These are phyloP conservation scores for Electrona antarctica DNA, from an alignment of 2,113 vertebrate genomes.

Conservation along the genomic window DNA sequence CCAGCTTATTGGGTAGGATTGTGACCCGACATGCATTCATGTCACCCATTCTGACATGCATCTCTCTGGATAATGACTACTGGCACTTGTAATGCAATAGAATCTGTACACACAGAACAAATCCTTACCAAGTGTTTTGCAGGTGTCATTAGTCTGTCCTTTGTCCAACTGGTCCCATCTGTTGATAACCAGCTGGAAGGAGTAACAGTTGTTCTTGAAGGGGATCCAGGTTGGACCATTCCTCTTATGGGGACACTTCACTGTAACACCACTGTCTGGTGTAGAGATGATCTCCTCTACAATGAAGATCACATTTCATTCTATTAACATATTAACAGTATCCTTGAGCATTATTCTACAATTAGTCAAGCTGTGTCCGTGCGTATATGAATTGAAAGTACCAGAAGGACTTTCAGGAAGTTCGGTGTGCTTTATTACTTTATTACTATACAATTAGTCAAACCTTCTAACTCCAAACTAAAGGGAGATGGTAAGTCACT, in stretches of 20 bases:
- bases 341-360: neutral
- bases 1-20: no score
- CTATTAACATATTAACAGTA: neutral
- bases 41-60: no score
- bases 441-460: neutral
- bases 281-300: conserved; percentile 78
- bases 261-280: conserved; percentile 55
- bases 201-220: conserved; percentile 91
- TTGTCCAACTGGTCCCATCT: conserved; percentile 75
- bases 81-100: neutral
- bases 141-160: conserved; percentile 74
- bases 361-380: no score
- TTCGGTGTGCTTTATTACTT: no score
- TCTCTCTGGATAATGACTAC: no score
- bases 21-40: no score
- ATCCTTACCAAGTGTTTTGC: conserved; percentile 84
- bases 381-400: no score
- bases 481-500: neutral
- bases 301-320: conserved; percentile 8
- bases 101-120: neutral
- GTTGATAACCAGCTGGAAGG: conserved; percentile 82
- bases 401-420: no score
- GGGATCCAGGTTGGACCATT: conserved; percentile 91
- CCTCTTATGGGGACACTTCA: conserved; percentile 87
- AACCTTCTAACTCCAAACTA: neutral